Evolutionary conservation across 1,140 invertebrate species (phyloP), one percentile per base, ranked within the genome.

Genomic region (Octopus sinensis): DNA sequence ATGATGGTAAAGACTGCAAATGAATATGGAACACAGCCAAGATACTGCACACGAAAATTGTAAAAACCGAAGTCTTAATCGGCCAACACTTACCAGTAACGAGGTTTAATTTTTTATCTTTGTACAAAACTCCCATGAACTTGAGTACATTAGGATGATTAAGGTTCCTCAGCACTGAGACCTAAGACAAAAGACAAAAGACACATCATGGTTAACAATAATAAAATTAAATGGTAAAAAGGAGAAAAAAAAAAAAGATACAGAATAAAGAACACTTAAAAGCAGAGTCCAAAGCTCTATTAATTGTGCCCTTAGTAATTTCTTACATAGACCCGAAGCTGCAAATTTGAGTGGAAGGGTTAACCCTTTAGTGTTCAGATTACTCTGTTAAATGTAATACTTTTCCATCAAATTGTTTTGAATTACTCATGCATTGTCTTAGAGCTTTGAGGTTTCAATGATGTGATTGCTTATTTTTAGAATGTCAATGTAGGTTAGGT

Each of bases 71-170:
- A 43, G 30, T 43, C 30, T 43, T 43, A 43, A 43, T 43, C 30
- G 5, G 0, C 17, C 6, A 71, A 71, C 9, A 17, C 82, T 82
- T 77, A 90, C 89, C 89, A 84, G 90, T 97, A 51, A 98, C 95
- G 76, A 98, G 92, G 88, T 97, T 96, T 56, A 98, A 91, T 78
- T 96, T 94, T 86, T 95, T 95, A 78, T 97, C 96, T 89, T 97
- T 96, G 89, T 98, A 98, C 68, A 98, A 91, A 4, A 98, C 96
- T 0, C 96, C 97, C 82, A 97, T 95, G 88, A 98, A 97, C 73
- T 95, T 92, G 73, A 98, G 91, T 62, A 98, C 96, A 91, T 97
- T 97, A 6, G 94, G 94, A 91, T 98, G 96, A 86, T 95, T 93
- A 76, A 98, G 91, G 79, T 95, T 95, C 10, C 96, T 93, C 53